Evolutionary conservation across 2,797 vertebrate genomes (phyloP).

Genomic region (Synaphobranchus kaupii): DNA sequence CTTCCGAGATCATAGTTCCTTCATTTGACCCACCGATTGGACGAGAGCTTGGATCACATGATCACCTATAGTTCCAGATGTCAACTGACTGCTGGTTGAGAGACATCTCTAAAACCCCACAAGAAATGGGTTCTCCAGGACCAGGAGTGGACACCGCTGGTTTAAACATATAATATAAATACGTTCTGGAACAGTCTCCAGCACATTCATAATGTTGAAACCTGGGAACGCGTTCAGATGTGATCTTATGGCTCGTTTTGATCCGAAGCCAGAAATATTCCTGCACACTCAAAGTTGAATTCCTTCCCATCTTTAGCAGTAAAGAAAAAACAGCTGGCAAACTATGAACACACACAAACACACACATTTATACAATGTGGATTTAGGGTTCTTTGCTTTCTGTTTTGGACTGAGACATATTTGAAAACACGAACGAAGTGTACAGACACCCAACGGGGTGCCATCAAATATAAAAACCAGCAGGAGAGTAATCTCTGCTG

Average conservation of each 20-base stretch:
- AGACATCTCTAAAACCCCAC: neutral
- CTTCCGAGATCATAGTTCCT: neutral
- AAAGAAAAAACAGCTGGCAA: neutral
- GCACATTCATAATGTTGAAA: neutral
- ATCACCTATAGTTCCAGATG: neutral
- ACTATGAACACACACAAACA: neutral
- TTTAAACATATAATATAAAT: no score
- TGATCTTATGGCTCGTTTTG: neutral
- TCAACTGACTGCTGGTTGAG: neutral
- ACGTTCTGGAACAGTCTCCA: neutral
- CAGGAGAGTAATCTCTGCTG: no score
- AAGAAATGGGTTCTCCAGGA: neutral
- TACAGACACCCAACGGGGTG: neutral
- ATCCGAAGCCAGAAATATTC: neutral
- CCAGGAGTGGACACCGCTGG: neutral
- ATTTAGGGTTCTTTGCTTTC: neutral
- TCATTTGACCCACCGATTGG: neutral
- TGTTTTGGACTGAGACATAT: neutral
- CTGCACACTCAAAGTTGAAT: neutral
- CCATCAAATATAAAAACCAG: no score
- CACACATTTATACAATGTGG: neutral
- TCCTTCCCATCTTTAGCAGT: slow-evolving; percentile 4
- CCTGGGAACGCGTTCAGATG: neutral
- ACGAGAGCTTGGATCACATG: neutral
- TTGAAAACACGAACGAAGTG: neutral